phyloP scores from a whole-genome alignment of 2,888 invertebrate species.

The Argyra leucocephala region DNA sequence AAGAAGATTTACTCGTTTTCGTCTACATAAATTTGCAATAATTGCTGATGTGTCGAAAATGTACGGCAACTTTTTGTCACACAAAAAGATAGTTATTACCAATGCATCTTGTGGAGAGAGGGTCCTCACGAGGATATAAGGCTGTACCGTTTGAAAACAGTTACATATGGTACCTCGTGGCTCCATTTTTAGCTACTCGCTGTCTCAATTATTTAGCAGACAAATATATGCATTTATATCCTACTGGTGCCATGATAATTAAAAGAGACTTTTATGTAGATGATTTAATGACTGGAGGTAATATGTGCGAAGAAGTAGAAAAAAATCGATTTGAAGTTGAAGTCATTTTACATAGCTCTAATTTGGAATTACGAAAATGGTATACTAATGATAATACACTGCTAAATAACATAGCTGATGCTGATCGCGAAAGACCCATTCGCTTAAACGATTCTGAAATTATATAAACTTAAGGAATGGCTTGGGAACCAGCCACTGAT shows the following conservation, averaged over 20 bases:
- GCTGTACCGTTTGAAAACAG: slow-evolving; percentile 33
- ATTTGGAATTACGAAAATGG: not conserved
- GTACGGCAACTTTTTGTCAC: slow-evolving; percentile 14
- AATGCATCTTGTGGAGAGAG: slow-evolving; percentile 11
- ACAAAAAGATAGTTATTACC: slow-evolving; percentile 8
- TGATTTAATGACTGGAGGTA: slow-evolving; percentile 21
- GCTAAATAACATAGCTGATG: not conserved
- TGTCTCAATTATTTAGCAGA: slow-evolving; percentile 7
- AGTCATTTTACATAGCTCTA: slow-evolving; percentile 21
- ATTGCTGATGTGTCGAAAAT: slow-evolving; percentile 21
- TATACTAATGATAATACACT: too few relatives aligned
- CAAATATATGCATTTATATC: not conserved
- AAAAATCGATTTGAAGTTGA: slow-evolving; percentile 23
- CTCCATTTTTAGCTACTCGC: slow-evolving; percentile 10
- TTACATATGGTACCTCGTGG: slow-evolving; percentile 12
- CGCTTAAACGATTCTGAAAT: slow-evolving; percentile 8
- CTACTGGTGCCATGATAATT: slow-evolving; percentile 19
- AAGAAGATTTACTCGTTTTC: slow-evolving; percentile 16
- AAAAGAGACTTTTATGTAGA: slow-evolving; percentile 24
- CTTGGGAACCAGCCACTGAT: slow-evolving; percentile 10
- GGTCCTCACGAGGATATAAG: slow-evolving; percentile 25
- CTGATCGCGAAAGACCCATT: not conserved
- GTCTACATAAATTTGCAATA: slow-evolving; percentile 20
- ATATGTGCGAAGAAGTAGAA: slow-evolving; percentile 15
- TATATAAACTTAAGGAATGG: slow-evolving; percentile 12